These are phyloP conservation scores for Aix galericulata DNA, from an alignment of 2,113 vertebrate species.

Conservation along the genomic window DNA sequence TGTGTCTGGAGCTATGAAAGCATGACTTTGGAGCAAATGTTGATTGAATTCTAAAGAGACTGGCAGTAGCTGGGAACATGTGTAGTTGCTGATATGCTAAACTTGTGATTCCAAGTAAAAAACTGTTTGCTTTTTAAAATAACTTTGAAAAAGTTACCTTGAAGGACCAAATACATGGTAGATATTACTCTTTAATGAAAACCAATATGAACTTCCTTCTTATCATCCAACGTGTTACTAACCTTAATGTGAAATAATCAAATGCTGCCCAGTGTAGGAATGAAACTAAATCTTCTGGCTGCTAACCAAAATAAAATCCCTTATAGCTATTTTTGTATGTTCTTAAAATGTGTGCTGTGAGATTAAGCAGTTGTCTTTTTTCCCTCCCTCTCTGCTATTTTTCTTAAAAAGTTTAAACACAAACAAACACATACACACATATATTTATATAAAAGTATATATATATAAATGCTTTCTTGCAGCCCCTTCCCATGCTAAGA, in stretches of 20 bases:
- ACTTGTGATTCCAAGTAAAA: background rate
- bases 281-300: conserved; percentile 44
- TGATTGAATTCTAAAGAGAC: conserved; percentile 41
- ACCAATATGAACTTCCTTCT: conserved; percentile 3
- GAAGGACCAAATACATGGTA: conserved; percentile 13
- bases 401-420: background rate
- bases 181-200: conserved; percentile 39
- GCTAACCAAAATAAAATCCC: conserved; percentile 54
- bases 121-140: conserved; percentile 25
- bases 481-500: background rate
- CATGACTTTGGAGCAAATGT: conserved; percentile 22
- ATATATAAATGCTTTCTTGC: background rate
- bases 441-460: too few species aligned
- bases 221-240: conserved; percentile 16
- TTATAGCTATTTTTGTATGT: conserved; percentile 37
- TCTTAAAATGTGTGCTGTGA: conserved; percentile 47
- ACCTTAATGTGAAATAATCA: conserved; percentile 50
- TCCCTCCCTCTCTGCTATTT: background rate
- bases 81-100: conserved; percentile 25
- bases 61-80: background rate
- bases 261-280: conserved; percentile 4
- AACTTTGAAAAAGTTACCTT: conserved; percentile 44
- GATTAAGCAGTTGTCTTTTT: conserved; percentile 44
- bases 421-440: background rate
- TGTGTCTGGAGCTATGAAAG: conserved; percentile 1